These are phyloP conservation scores for Pachycephus smyrnensis DNA, from an alignment of 2,888 invertebrate genomes.

Conservation along the genomic window DNA sequence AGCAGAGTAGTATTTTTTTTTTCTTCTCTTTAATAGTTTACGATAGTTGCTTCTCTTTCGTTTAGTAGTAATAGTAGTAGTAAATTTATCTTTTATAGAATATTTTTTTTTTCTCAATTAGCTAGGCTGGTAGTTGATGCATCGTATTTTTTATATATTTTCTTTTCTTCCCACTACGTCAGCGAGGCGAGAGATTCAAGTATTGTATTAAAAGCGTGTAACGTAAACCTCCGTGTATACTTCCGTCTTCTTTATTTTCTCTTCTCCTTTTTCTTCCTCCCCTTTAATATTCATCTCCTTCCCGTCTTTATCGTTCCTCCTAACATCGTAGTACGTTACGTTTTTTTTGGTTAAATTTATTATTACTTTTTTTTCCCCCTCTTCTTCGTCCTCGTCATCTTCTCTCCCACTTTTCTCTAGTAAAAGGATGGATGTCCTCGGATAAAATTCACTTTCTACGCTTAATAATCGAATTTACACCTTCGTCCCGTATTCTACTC, in stretches of 20 bases:
- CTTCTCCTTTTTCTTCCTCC: conserved; percentile 5
- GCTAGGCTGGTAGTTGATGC: conserved; percentile 50
- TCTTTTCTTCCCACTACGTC: conserved; percentile 44
- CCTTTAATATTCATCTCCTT: too few relatives aligned
- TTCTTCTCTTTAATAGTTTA: conserved; percentile 32
- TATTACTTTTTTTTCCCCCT: neutral
- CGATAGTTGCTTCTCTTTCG: conserved; percentile 28
- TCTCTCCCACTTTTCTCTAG: conserved; percentile 4
- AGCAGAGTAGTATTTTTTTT: conserved; percentile 41
- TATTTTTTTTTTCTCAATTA: conserved; percentile 30
- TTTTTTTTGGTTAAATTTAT: conserved; percentile 11
- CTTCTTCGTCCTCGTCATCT: neutral
- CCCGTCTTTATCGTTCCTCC: conserved; percentile 17
- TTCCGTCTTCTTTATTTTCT: conserved; percentile 8
- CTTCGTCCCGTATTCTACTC: conserved; percentile 11
- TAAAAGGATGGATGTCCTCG: conserved; percentile 23
- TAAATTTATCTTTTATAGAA: conserved; percentile 45
- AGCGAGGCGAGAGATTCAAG: conserved; percentile 55
- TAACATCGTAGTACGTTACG: conserved; percentile 26
- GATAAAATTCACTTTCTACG: conserved; percentile 26
- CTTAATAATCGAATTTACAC: conserved; percentile 24
- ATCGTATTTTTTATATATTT: conserved; percentile 26
- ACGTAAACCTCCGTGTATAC: conserved; percentile 42
- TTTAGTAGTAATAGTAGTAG: conserved; percentile 26
- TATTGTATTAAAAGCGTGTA: conserved; percentile 51